Base-by-base conservation (phyloP, 2,113 vertebrate genomes). In the Chaetops frenatus region DNA sequence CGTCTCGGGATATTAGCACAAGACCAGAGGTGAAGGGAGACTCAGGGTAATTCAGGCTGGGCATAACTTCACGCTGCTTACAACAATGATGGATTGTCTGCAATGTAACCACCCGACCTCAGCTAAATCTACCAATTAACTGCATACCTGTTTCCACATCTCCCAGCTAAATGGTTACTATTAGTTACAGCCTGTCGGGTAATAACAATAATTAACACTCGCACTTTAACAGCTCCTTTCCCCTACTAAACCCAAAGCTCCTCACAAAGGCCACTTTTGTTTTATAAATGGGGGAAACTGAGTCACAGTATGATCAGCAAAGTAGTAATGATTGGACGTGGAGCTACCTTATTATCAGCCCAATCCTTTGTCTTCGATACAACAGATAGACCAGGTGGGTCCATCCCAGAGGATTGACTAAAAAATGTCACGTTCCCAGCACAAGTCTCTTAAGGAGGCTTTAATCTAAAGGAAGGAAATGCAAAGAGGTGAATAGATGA, bases 101-200 rank as follows among this genome's bases (percentile, higher is more conserved):
- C 67, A 90, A 2, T 56, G 36, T 51, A 93, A 93, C 94, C 89
- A 84, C 67, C 78, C 94, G 94, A 96, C 86, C 93, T 95, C 92
- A 94, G 87, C 86, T 94, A 92, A 96, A 93, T 94, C 92, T 91
- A 65, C 89, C 92, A 96, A 94, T 96, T 96, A 95, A 86, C 92
- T 67, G 81, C 77, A 64, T 96, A 95, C 88, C 77, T 92, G 81
- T 87, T 95, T 86, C 81, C 35, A 27, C 84, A 94, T 91, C 57
- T 92, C 80, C 65, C 62, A 60, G 69, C 72, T 93, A 91, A 95
- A 94, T 72, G 60, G 93, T 92, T 90, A 92, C 95, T 79, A 88
- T 92, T 95, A 88, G 82, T 93, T 90, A 92, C 86, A 93, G 72
- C 62, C 81, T 94, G 67, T 48, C 11, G 0, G 35, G 31, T 77